Percentiles rank a stretch among this genome's conserved stretches.
These are phyloP conservation scores for Lepas anatifera DNA, from an alignment of 2,888 invertebrate genomes.

Conservation along the genomic window DNA sequence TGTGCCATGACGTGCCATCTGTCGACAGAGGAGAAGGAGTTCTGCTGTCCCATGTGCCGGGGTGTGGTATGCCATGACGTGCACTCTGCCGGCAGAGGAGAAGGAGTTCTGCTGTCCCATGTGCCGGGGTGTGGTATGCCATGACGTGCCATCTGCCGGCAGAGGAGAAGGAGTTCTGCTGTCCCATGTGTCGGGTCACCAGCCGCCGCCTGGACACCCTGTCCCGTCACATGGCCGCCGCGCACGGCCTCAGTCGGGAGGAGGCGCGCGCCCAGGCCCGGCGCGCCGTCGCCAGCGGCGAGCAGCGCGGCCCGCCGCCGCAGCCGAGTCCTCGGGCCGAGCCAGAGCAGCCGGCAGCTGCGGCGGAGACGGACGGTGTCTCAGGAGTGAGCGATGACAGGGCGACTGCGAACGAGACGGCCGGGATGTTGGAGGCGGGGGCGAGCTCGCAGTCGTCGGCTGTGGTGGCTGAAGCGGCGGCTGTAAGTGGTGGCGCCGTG, in stretches of 20 bases:
- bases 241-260: background rate
- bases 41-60: too few relatives aligned
- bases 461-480: background rate
- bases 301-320: background rate
- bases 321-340: too few relatives aligned
- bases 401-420: too few relatives aligned
- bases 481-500: too few relatives aligned
- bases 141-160: background rate
- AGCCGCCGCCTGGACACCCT: background rate
- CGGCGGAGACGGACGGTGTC: background rate
- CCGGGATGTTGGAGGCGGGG: background rate
- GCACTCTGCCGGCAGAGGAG: background rate
- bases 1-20: too few relatives aligned
- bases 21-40: too few relatives aligned
- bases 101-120: background rate
- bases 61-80: too few relatives aligned
- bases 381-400: too few relatives aligned
- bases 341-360: background rate
- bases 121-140: too few relatives aligned
- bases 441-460: background rate
- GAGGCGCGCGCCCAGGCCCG: background rate
- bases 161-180: conserved; percentile 10
- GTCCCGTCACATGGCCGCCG: background rate
- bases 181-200: background rate
- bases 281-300: background rate